These are phyloP conservation scores for Strix aluco DNA, from an alignment of 2,113 vertebrate species.

Conservation along the genomic window DNA sequence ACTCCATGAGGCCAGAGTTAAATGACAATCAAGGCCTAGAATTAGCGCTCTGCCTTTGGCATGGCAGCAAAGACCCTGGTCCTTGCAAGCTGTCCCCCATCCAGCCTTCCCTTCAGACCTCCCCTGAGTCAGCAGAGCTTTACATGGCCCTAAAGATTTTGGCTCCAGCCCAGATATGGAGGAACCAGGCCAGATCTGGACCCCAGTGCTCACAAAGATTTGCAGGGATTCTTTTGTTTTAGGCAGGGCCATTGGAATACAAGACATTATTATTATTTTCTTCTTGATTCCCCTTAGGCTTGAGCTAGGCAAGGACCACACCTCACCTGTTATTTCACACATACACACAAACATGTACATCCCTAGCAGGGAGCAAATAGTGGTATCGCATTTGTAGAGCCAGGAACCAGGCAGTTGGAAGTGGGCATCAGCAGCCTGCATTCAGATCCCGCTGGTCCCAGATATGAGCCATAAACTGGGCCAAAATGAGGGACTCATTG, in stretches of 20 bases:
- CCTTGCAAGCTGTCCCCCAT: not conserved
- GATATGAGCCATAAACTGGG: not conserved
- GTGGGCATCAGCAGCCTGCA: not conserved
- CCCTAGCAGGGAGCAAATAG: not conserved
- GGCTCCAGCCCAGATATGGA: not conserved
- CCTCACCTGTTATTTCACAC: not conserved
- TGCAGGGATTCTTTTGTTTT: not conserved
- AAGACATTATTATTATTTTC: not conserved
- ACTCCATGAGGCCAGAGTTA: not conserved
- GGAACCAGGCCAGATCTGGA: not conserved
- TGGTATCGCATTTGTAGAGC: not conserved
- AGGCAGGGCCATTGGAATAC: not conserved
- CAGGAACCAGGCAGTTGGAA: not conserved
- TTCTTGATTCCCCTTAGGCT: not conserved
- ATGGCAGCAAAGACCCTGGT: not conserved
- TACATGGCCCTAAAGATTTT: not conserved
- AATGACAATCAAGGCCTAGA: not conserved
- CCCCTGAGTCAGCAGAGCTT: not conserved
- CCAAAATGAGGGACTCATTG: not conserved
- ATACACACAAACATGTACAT: not conserved
- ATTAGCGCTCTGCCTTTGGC: rapidly evolving
- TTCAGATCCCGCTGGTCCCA: not conserved
- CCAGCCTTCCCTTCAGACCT: not conserved
- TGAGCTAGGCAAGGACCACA: not conserved
- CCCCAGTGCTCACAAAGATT: not conserved